These are phyloP conservation scores for Lemur catta DNA, from an alignment of 2,797 vertebrate species.

Conservation along the genomic window DNA sequence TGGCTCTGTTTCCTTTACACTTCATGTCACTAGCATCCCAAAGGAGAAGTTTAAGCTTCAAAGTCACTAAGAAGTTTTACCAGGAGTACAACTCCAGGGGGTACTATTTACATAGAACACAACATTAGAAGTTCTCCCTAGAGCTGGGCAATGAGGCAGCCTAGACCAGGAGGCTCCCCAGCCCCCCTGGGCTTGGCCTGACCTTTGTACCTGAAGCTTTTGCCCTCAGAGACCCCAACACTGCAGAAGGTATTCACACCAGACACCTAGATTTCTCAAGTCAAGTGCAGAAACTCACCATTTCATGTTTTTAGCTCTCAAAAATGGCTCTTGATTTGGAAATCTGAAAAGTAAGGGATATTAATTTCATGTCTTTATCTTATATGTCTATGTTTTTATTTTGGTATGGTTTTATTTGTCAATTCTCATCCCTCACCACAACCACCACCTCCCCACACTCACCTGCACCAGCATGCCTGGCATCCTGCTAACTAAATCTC, in stretches of 20 bases:
- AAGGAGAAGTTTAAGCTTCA: not conserved
- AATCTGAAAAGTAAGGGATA: not conserved
- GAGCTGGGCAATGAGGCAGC: not conserved
- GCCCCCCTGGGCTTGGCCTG: not conserved
- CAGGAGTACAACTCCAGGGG: slow-evolving; percentile 12
- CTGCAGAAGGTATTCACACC: not conserved
- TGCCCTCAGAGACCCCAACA: not conserved
- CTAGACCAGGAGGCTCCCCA: not conserved
- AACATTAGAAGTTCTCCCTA: not conserved
- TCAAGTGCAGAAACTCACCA: not conserved
- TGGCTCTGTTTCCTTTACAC: not conserved
- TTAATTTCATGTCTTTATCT: not conserved
- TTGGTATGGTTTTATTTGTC: slow-evolving; percentile 20
- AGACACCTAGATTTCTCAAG: not conserved
- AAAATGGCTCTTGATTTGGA: slow-evolving; percentile 6
- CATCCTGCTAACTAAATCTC: not conserved
- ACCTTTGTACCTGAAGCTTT: not conserved
- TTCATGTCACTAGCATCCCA: not conserved
- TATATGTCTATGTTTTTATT: not conserved
- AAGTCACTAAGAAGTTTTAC: not conserved
- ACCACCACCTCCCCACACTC: not conserved
- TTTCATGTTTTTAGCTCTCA: not conserved
- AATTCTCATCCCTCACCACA: not conserved
- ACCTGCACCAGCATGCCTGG: not conserved
- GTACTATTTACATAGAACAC: not conserved